These are phyloP conservation scores for Oscheius sp. DNA, from an alignment of 2,888 invertebrate genomes.

Conservation along the genomic window DNA sequence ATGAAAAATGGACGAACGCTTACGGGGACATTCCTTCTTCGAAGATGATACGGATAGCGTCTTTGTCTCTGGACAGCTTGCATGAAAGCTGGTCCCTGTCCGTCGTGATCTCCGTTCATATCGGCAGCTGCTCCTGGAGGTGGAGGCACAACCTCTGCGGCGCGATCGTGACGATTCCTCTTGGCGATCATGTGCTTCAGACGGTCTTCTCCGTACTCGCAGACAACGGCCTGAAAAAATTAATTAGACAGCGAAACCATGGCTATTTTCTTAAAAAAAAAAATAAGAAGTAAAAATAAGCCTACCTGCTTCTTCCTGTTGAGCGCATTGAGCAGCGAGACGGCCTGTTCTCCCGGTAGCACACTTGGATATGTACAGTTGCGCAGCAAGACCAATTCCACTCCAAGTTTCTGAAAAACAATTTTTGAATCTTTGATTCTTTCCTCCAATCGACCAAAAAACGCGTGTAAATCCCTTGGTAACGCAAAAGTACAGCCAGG, in stretches of 20 bases:
- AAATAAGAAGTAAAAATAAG: not conserved
- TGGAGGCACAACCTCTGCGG: slow-evolving; percentile 16
- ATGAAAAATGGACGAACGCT: not conserved
- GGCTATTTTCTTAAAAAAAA: not conserved
- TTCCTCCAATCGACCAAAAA: not conserved
- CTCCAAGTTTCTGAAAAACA: slow-evolving; percentile 53
- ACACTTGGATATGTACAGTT: slow-evolving; percentile 61
- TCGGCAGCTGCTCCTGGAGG: slow-evolving; percentile 14
- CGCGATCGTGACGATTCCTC: slow-evolving; percentile 22
- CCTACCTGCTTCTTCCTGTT: slow-evolving; percentile 57
- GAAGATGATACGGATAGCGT: slow-evolving; percentile 24
- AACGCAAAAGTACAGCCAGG: slow-evolving; percentile 19
- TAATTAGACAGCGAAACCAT: too few relatives aligned
- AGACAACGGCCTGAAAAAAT: slow-evolving; percentile 50
- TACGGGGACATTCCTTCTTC: slow-evolving; percentile 23
- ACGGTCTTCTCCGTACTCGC: slow-evolving; percentile 61
- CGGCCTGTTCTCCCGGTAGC: slow-evolving; percentile 54
- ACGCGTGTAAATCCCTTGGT: not conserved
- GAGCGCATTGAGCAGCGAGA: slow-evolving; percentile 55
- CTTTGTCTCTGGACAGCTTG: slow-evolving; percentile 4
- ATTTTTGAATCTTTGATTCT: not conserved
- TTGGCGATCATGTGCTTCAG: slow-evolving; percentile 49
- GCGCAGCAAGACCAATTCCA: slow-evolving; percentile 57
- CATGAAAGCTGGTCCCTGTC: not conserved
- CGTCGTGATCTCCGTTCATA: slow-evolving; percentile 1